phyloP scores from a whole-genome alignment of 1,140 invertebrate genomes.

The Ridgeia piscesae region DNA sequence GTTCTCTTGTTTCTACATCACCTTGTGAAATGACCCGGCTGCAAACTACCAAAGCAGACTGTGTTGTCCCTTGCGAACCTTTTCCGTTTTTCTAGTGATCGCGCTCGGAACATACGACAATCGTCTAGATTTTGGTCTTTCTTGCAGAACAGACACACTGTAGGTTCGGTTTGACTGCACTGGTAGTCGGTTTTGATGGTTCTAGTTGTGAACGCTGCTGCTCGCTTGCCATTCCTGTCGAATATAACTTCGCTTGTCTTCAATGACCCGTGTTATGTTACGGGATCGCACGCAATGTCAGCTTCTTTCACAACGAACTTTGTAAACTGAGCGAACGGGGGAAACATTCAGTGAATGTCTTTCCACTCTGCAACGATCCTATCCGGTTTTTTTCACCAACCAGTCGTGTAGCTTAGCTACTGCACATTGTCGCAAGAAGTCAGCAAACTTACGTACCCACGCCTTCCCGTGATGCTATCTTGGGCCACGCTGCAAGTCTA shows the following conservation, averaged over 20 bases:
- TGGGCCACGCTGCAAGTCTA: constrained; percentile 16
- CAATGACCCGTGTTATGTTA: not conserved
- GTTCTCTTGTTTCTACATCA: not conserved
- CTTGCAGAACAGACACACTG: not conserved
- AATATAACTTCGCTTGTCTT: not conserved
- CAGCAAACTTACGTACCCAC: constrained; percentile 29
- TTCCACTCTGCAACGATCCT: constrained; percentile 27
- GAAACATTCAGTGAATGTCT: constrained; percentile 19
- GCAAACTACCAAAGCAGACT: constrained; percentile 20
- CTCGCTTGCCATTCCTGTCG: not conserved
- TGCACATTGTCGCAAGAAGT: constrained; percentile 33
- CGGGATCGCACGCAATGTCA: constrained; percentile 34
- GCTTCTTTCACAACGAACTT: constrained; percentile 33
- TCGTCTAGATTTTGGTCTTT: not conserved
- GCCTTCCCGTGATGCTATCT: constrained; percentile 25
- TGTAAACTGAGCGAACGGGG: constrained; percentile 29
- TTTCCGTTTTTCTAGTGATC: constrained; percentile 6
- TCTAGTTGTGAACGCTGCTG: not conserved
- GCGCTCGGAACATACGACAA: not conserved
- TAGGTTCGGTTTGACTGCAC: not conserved
- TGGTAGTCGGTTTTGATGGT: not conserved
- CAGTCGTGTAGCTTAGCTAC: constrained; percentile 34
- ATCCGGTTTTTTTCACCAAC: constrained; percentile 32
- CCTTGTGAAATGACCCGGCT: not conserved
- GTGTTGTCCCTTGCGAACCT: too few relatives aligned